These are phyloP conservation scores for Xestoiulus laeticollis DNA, from an alignment of 2,888 invertebrate species.

Conservation along the genomic window DNA sequence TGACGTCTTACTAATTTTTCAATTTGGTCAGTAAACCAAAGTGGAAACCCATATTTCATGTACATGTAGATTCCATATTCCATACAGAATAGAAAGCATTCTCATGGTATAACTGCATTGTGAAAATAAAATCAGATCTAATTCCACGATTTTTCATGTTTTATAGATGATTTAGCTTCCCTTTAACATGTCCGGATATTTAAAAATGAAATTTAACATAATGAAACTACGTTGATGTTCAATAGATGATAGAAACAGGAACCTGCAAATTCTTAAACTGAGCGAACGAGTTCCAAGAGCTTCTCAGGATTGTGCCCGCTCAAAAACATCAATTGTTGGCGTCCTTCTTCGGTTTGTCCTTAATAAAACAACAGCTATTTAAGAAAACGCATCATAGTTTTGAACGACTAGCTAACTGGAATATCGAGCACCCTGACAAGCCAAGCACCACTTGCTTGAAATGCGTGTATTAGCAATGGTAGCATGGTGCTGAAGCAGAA, in stretches of 20 bases:
- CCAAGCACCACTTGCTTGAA: not conserved
- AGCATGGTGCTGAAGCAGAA: not conserved
- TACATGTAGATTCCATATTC: too few relatives aligned
- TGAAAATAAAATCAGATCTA: too few relatives aligned
- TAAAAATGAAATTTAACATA: not conserved
- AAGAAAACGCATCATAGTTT: not conserved
- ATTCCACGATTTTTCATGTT: too few relatives aligned
- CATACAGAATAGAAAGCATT: too few relatives aligned
- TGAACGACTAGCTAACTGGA: not conserved
- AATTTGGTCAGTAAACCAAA: too few relatives aligned
- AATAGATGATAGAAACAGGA: not conserved
- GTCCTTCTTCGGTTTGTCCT: constrained; percentile 70
- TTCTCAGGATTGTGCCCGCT: constrained; percentile 78
- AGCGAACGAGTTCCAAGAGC: constrained; percentile 69
- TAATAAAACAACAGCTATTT: constrained; percentile 36
- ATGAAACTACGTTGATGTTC: constrained; percentile 1
- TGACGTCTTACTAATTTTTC: too few relatives aligned
- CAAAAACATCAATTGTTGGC: constrained; percentile 78
- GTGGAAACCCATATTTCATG: too few relatives aligned
- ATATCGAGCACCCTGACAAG: not conserved
- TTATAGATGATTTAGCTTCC: too few relatives aligned
- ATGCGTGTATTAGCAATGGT: not conserved
- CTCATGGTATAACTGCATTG: too few relatives aligned
- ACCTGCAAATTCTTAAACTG: not conserved
- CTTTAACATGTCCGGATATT: not conserved